Evolutionary conservation across 2,797 vertebrate genomes (phyloP).

Genomic region (Gymnodraco acuticeps): DNA sequence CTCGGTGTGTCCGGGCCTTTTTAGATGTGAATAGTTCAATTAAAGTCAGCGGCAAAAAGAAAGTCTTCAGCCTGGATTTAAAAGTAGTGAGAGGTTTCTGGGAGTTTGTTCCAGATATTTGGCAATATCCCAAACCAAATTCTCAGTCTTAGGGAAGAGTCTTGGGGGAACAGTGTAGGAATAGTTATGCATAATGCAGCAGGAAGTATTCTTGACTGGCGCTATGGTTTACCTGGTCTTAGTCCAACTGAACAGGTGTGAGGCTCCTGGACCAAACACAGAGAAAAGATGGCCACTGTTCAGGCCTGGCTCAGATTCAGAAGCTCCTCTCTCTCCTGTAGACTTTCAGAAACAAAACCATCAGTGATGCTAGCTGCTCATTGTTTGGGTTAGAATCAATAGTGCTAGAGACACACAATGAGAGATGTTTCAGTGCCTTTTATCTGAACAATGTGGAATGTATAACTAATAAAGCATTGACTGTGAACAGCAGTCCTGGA

Average conservation of each 20-base stretch:
- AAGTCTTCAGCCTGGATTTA: too few relatives aligned
- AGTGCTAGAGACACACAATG: too few relatives aligned
- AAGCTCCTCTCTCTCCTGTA: neutral
- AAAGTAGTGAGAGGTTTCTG: too few relatives aligned
- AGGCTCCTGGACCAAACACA: neutral
- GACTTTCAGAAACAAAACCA: neutral
- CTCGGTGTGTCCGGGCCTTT: too few relatives aligned
- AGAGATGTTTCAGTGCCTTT: too few relatives aligned
- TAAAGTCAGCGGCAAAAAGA: too few relatives aligned
- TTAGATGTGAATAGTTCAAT: too few relatives aligned
- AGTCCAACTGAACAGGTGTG: conserved; percentile 13
- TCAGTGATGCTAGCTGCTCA: neutral
- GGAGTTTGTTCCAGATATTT: too few relatives aligned
- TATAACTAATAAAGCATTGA: neutral
- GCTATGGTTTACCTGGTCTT: neutral
- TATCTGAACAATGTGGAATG: neutral
- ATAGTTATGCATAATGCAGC: neutral
- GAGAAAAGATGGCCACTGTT: neutral
- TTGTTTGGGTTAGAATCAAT: neutral
- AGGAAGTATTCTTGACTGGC: neutral
- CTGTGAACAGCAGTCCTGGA: neutral
- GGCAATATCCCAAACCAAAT: too few relatives aligned
- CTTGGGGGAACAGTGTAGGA: neutral
- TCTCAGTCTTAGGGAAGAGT: too few relatives aligned
- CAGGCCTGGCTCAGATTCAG: neutral